These are phyloP conservation scores for Spialia ferax DNA, from an alignment of 2,888 invertebrate genomes.

Conservation along the genomic window DNA sequence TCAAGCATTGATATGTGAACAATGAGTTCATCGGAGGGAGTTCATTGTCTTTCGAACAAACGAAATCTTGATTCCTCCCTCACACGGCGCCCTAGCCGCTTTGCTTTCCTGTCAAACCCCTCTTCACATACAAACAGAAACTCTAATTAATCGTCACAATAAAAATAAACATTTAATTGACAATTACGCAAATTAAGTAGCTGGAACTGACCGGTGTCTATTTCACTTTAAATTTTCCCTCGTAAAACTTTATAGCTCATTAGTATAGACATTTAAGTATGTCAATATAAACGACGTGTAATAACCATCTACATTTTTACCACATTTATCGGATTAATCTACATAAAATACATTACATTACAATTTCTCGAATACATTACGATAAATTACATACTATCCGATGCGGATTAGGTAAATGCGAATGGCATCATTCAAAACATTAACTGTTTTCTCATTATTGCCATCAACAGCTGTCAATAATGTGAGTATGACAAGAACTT, in stretches of 20 bases:
- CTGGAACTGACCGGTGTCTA: constrained; percentile 21
- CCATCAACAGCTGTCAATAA: constrained; percentile 21
- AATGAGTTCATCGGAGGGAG: constrained; percentile 62
- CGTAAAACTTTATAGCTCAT: constrained; percentile 37
- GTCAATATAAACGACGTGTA: constrained; percentile 36
- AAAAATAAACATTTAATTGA: constrained; percentile 42
- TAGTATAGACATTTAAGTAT: constrained; percentile 34
- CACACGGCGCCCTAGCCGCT: constrained; percentile 55
- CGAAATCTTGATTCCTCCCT: constrained; percentile 68
- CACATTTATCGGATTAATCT: constrained; percentile 31
- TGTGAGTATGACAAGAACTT: constrained; percentile 4
- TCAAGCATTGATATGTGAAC: constrained; percentile 50
- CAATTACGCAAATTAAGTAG: constrained; percentile 27
- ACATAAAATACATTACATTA: constrained; percentile 25
- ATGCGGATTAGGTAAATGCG: not conserved
- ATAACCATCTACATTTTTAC: constrained; percentile 32
- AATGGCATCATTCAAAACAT: not conserved
- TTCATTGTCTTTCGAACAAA: constrained; percentile 59
- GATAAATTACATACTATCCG: not conserved
- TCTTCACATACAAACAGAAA: constrained; percentile 57
- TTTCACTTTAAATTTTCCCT: constrained; percentile 23
- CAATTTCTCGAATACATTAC: constrained; percentile 4
- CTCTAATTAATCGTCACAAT: constrained; percentile 52
- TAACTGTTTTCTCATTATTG: constrained; percentile 2
- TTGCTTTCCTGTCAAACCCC: not conserved